A percentile compares a stretch with the other conserved stretches of the same genome.
These are phyloP conservation scores for Phycodurus eques DNA, from an alignment of 2,113 vertebrate genomes.

Conservation along the genomic window DNA sequence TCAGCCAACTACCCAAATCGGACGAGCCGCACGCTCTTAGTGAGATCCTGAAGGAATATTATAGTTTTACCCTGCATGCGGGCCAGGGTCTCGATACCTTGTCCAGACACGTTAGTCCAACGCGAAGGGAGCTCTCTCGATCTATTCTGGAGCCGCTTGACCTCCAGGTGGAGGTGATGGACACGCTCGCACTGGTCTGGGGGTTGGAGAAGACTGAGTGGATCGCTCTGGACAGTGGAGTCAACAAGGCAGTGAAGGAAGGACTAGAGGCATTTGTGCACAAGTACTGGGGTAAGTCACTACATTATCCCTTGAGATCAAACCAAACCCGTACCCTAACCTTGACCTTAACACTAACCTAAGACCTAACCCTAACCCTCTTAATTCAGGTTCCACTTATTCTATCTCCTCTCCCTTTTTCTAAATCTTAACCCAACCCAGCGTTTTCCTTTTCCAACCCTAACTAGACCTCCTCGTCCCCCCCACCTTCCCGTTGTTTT, in stretches of 20 bases:
- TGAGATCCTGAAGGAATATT: constrained; percentile 72
- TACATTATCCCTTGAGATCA: neutral
- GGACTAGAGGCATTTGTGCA: constrained; percentile 74
- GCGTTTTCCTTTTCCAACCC: no score
- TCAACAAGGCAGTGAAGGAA: constrained; percentile 63
- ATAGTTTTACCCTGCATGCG: constrained; percentile 55
- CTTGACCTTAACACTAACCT: neutral
- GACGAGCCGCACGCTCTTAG: constrained; percentile 51
- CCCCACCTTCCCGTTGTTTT: no score
- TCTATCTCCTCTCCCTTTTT: no score
- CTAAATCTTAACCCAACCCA: no score
- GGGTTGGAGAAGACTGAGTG: constrained; percentile 65
- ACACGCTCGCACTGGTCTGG: constrained; percentile 69
- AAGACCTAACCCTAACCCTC: neutral
- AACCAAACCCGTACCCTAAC: neutral
- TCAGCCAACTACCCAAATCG: constrained; percentile 44
- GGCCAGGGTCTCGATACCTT: constrained; percentile 30
- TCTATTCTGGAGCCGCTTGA: constrained; percentile 32
- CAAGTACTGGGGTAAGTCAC: constrained; percentile 77
- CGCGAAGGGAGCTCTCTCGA: constrained; percentile 68
- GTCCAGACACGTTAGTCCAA: constrained; percentile 66
- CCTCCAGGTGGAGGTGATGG: constrained; percentile 69
- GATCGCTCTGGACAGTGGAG: constrained; percentile 56
- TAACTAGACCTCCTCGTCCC: no score
- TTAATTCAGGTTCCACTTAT: no score